phyloP scores from a whole-genome alignment of 2,797 vertebrate genomes.

The Melopsittacus undulatus region DNA sequence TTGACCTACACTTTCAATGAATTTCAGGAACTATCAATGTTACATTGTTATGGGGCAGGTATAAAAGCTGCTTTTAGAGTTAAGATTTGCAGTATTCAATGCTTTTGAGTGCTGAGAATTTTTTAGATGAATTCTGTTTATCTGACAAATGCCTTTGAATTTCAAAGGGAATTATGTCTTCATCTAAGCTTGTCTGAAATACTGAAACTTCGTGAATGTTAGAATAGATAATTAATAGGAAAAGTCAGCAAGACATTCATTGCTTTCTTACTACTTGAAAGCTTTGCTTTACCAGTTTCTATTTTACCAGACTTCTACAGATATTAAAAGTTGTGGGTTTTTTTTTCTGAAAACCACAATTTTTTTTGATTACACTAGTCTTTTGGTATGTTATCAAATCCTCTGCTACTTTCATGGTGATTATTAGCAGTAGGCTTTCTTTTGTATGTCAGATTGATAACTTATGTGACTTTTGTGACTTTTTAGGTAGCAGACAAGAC shows the following conservation, averaged over 20 bases:
- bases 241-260: not conserved
- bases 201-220: not conserved
- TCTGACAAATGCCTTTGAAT: not conserved
- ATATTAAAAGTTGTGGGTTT: not conserved
- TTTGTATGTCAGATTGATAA: not conserved
- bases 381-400: not conserved
- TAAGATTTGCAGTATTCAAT: not conserved
- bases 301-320: not conserved
- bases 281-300: not conserved
- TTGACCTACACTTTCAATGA: not conserved
- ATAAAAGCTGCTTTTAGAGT: not conserved
- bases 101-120: not conserved
- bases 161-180: not conserved
- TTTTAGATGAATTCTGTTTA: constrained; percentile 5
- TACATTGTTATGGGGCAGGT: not conserved
- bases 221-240: not conserved
- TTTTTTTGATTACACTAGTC: not conserved
- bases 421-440: constrained; percentile 15
- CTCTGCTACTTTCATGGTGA: not conserved
- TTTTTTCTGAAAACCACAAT: not conserved
- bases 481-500: not conserved
- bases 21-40: not conserved
- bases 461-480: too few species aligned
- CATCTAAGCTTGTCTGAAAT: not conserved
- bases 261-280: not conserved